These are phyloP conservation scores for Heliconius ethilla DNA, from an alignment of 2,888 invertebrate genomes.

Conservation along the genomic window DNA sequence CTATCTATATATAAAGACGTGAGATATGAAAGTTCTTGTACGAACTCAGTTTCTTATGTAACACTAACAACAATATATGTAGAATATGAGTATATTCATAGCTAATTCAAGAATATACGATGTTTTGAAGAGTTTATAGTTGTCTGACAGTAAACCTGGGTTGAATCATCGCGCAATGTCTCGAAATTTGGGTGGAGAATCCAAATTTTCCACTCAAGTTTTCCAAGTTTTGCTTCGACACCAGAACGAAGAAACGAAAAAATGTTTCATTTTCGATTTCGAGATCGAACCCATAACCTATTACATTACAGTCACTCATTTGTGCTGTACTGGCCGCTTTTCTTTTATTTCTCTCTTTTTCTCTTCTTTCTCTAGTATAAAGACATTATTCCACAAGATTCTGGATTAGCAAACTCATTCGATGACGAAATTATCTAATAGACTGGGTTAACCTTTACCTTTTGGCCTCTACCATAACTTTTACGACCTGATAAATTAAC, in stretches of 20 bases:
- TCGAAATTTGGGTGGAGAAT: too few relatives aligned
- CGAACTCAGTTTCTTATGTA: conserved; percentile 47
- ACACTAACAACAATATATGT: conserved; percentile 31
- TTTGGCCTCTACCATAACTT: conserved; percentile 52
- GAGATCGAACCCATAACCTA: too few relatives aligned
- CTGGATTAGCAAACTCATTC: conserved; percentile 25
- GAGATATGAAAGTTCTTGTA: not conserved
- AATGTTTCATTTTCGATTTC: too few relatives aligned
- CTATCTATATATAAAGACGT: conserved; percentile 19
- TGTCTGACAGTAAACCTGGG: too few relatives aligned
- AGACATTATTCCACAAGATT: not conserved
- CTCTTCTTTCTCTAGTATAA: not conserved
- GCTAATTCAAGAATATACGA: conserved; percentile 19
- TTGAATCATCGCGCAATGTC: too few relatives aligned
- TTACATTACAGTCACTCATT: too few relatives aligned
- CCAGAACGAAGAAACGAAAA: too few relatives aligned
- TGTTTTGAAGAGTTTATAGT: conserved; percentile 5
- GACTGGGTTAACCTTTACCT: conserved; percentile 57
- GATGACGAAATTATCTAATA: conserved; percentile 42
- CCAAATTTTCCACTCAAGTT: too few relatives aligned
- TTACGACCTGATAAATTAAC: conserved; percentile 64
- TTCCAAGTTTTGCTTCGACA: too few relatives aligned
- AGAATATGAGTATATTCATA: conserved; percentile 31
- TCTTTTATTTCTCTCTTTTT: too few relatives aligned
- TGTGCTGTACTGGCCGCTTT: too few relatives aligned